These are phyloP conservation scores for Pangasius macronema DNA, from an alignment of 2,797 vertebrate species.

Conservation along the genomic window DNA sequence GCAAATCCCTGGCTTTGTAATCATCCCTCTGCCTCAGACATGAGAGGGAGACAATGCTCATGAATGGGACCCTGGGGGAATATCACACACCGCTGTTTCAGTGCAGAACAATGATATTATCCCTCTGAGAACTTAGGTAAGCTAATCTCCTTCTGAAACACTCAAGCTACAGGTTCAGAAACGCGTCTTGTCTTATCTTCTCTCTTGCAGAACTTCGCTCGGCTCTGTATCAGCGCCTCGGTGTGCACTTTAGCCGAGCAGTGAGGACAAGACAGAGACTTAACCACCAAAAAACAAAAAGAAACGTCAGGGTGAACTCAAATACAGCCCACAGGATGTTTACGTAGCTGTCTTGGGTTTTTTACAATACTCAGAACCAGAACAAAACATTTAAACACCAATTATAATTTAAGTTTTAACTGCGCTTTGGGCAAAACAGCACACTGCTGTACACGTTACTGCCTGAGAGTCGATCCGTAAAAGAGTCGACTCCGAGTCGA, in stretches of 20 bases:
- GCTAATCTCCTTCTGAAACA: slow-evolving; percentile 57
- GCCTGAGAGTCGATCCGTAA: not conserved
- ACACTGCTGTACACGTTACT: too few species aligned
- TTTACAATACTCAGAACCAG: not conserved
- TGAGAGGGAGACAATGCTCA: slow-evolving; percentile 57
- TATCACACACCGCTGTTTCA: slow-evolving; percentile 54
- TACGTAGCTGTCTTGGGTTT: not conserved
- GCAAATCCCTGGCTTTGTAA: slow-evolving; percentile 61
- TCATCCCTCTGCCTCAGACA: slow-evolving; percentile 55
- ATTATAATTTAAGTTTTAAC: not conserved
- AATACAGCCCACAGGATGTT: not conserved
- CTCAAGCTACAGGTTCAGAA: slow-evolving; percentile 47
- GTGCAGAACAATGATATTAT: slow-evolving; percentile 63
- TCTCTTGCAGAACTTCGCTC: slow-evolving; percentile 46
- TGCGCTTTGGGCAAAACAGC: not conserved
- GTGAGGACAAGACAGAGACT: not conserved
- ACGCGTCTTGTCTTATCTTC: slow-evolving; percentile 55
- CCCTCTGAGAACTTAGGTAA: slow-evolving; percentile 58
- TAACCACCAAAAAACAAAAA: not conserved
- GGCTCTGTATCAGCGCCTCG: not conserved
- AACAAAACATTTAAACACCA: not conserved
- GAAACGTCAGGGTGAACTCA: not conserved
- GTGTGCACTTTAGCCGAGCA: slow-evolving; percentile 2
- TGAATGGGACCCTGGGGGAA: slow-evolving; percentile 57
- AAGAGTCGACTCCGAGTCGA: not conserved